Evolutionary conservation across 2,888 invertebrate species (phyloP), one percentile per base, ranked within the genome.

Genomic region (Bellardia bayeri): DNA sequence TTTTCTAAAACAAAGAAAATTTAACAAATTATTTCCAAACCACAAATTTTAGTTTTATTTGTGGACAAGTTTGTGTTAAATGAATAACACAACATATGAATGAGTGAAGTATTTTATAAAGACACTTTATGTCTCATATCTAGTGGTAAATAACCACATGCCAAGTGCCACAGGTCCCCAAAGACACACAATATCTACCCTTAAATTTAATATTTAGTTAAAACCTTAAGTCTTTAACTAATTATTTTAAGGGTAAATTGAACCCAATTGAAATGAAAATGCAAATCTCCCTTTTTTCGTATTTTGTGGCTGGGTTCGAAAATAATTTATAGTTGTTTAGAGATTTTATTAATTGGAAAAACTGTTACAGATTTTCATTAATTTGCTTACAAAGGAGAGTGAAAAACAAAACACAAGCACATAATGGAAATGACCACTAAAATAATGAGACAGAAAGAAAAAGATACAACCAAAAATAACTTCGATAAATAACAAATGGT

Each of bases 311-410:
- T 56, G 78, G 30, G 74, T 14, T 45, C 13, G 14, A 58, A 72
- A 78, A 82, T 85, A 92, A 92, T 92, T 92, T 92, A 92, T 92
- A 90, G 90, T 89, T 91, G 90, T 90, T 92, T 90, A 90, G 91
- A 92, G 91, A 92, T 92, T 92, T 92, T 91, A 92, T 92, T 92
- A 92, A 92, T 92, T 92, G 91, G 92, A 92, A 92, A 92, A 92
- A 82, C 74, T 79, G 68, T 56, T 85, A 61, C 74, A 87, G 74
- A 82, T 82, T 82, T 71, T 56, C 45, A 71, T 63, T 40, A 84
- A 40, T 66, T 56, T 11, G 54, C 42, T 61, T 54, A 4, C 14
- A 45, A 61, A 54, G 11, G 16, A 33, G 11, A 49, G 40, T n/a
- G 14, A 11, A 16, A 51, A 68, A 68, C 30, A 11, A 30, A n/a